Base-by-base conservation (phyloP, 2,113 vertebrate species). In the Tylochromis polylepis region DNA sequence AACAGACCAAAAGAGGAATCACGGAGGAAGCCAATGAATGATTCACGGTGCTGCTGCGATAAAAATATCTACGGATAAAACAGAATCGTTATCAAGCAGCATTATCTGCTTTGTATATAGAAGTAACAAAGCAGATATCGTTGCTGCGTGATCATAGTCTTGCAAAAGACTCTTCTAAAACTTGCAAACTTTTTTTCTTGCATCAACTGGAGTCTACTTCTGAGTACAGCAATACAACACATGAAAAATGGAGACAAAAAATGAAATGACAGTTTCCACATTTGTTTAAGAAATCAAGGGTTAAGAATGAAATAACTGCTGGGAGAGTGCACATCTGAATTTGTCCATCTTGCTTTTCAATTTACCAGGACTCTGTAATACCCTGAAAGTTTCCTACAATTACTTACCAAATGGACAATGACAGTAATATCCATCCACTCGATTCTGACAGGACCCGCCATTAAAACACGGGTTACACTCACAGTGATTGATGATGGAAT, bases 381-480 rank as follows among this genome's bases (percentile, higher is more conserved):
- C 4, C 34, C 36, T 27, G 12, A 75, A 89, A 56, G 49, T 87
- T 91, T 93, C 87, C 92, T 80, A 59, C 31, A 1, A 89, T 87
- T 93, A 97, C 98, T 99, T 91, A 99, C 99, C 99, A 4, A 99
- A 99, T 9, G 98, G 97, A 94, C 99, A 99, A 82, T 98, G 98
- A 93, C 99, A 99, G 90, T 97, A 97, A 93, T 99, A 99, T 9
- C 98, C 97, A 79, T 99, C 98, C 95, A 98, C 91, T 6, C 97
- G 97, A 15, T 97, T 99, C 88, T 98, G 98, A 95, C 99, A 99
- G 95, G 99, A 98, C 1, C 98, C 99, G 34, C 98, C 98, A 79
- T 99, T 99, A 96, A 99, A 99, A 95, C 99, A 99, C 11, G 98
- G 99, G 94, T 98, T 99, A 95, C 98, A 99, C 91, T 98, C 98